Conservation (phyloP, 2,113 vertebrate genomes). For the Phyllopteryx taeniolatus region DNA sequence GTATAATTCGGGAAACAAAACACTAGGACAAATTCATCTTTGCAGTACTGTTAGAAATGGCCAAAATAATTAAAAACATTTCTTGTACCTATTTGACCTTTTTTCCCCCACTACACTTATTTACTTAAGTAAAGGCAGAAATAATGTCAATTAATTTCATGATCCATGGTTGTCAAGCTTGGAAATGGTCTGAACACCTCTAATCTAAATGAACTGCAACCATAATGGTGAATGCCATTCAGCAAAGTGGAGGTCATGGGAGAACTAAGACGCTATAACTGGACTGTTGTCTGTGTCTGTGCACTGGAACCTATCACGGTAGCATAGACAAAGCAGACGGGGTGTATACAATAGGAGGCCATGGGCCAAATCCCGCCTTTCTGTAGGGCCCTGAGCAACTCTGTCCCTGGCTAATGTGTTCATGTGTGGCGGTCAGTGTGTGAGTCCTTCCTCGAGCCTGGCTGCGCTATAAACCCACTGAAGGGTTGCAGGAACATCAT, state of each 20-base stretch:
- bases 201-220: constrained; percentile 48
- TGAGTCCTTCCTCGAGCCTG: constrained; percentile 41
- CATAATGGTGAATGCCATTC: constrained; percentile 48
- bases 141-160: too few relatives aligned
- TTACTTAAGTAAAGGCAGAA: too few relatives aligned
- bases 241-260: constrained; percentile 59
- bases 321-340: constrained; percentile 67
- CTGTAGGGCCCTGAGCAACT: constrained; percentile 34
- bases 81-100: too few relatives aligned
- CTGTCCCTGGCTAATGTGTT: constrained; percentile 27
- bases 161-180: constrained; percentile 24
- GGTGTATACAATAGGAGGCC: constrained; percentile 70
- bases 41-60: too few relatives aligned
- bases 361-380: constrained; percentile 43
- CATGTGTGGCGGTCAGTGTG: constrained; percentile 48
- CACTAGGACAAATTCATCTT: too few relatives aligned
- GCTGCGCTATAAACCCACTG: constrained; percentile 44
- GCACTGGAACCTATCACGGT: constrained; percentile 65
- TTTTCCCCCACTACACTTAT: too few relatives aligned
- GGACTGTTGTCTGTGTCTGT: constrained; percentile 61
- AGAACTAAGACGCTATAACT: constrained; percentile 62
- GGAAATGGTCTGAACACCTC: constrained; percentile 26
- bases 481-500: constrained; percentile 51
- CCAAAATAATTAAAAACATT: too few relatives aligned
- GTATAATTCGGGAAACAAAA: too few relatives aligned